Conservation (phyloP, 2,113 vertebrate genomes). For the Hemibagrus wyckioides region DNA sequence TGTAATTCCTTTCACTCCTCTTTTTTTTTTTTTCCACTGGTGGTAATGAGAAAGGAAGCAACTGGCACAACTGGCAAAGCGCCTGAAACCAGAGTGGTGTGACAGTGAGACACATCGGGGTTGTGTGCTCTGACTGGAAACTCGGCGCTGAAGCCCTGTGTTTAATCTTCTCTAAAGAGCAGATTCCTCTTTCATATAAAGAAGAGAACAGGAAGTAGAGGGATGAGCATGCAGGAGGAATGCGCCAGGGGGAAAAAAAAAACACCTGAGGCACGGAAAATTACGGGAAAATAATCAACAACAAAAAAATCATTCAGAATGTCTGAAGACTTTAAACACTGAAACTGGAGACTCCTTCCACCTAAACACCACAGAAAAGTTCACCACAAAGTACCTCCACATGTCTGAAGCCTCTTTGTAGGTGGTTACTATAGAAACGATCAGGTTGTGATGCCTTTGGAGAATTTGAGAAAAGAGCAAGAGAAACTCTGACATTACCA, state of each 20-base stretch:
- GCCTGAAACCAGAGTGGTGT: neutral
- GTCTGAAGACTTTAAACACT: neutral
- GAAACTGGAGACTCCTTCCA: neutral
- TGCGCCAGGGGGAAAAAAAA: neutral
- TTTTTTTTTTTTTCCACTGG: neutral
- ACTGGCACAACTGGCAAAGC: conserved; percentile 5
- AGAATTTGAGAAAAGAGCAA: neutral
- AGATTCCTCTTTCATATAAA: neutral
- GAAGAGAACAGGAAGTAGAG: neutral
- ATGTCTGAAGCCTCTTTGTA: neutral
- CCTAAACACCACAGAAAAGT: neutral
- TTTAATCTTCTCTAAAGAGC: neutral
- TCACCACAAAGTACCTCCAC: neutral
- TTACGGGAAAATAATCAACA: neutral
- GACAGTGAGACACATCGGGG: neutral
- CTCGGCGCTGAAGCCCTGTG: neutral
- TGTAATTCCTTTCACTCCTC: conserved; percentile 37
- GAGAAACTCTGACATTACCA: neutral
- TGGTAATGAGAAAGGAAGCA: neutral
- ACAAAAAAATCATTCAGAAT: neutral
- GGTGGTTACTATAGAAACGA: neutral
- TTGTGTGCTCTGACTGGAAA: neutral
- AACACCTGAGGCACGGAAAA: neutral
- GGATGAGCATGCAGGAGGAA: too few relatives aligned
- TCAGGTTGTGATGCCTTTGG: neutral